These are phyloP conservation scores for Erebia palarica DNA, from an alignment of 2,888 invertebrate species.

Conservation along the genomic window DNA sequence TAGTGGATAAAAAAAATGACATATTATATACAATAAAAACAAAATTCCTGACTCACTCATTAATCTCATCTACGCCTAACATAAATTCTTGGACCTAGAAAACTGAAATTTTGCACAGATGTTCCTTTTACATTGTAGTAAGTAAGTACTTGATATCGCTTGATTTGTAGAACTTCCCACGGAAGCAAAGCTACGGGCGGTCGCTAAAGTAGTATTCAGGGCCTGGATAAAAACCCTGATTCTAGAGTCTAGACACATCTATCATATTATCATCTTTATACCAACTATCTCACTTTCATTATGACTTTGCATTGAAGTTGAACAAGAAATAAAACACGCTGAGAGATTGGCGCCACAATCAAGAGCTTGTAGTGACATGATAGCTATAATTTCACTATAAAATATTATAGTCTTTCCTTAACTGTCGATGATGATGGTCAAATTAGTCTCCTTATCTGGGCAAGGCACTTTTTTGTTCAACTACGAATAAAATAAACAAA, in stretches of 20 bases:
- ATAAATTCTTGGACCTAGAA: too few species aligned
- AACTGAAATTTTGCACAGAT: too few species aligned
- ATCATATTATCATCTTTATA: background rate
- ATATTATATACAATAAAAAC: too few species aligned
- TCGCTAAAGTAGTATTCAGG: too few species aligned
- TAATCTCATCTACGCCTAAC: too few species aligned
- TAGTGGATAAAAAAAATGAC: too few species aligned
- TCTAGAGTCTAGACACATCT: background rate
- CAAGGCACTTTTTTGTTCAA: constrained; percentile 25
- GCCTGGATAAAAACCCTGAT: too few species aligned
- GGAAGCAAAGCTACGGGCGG: too few species aligned
- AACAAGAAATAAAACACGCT: background rate
- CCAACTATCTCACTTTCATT: background rate
- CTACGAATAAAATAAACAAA: constrained; percentile 24
- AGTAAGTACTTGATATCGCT: too few species aligned
- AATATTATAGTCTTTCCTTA: constrained; percentile 27
- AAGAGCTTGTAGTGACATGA: constrained; percentile 28
- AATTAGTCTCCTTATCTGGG: constrained; percentile 32
- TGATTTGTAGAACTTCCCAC: too few species aligned
- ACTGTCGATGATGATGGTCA: constrained; percentile 23
- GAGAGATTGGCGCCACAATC: constrained; percentile 8
- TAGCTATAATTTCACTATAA: constrained; percentile 33
- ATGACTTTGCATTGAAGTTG: background rate
- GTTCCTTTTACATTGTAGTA: too few species aligned
- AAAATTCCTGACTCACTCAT: too few species aligned